Percentiles rank a stretch among this genome's conserved stretches.
Conservation (phyloP, 1,140 invertebrate species). For the Bombus turneri region DNA sequence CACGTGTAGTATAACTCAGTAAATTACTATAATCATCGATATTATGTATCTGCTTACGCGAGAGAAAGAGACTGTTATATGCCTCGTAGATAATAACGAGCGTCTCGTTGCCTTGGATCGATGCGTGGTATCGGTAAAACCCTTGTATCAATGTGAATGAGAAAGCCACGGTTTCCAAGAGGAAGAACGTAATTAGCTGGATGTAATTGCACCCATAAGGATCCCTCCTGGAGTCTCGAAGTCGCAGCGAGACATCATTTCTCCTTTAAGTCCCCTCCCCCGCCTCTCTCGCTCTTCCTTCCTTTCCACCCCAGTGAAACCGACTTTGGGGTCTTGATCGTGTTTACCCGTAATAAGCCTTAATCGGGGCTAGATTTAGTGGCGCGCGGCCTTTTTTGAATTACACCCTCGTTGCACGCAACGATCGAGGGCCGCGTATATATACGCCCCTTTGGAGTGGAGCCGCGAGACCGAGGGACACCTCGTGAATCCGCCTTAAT, state of each 20-base stretch:
- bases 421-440: not conserved
- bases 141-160: conserved; percentile 16
- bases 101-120: conserved; percentile 27
- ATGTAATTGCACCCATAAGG: conserved; percentile 59
- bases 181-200: conserved; percentile 42
- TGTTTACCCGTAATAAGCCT: conserved; percentile 62
- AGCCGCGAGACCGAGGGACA: conserved; percentile 40
- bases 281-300: not conserved
- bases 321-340: conserved; percentile 21
- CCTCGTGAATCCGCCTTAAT: conserved; percentile 59
- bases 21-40: conserved; percentile 61
- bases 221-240: conserved; percentile 8
- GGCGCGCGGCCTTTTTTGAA: conserved; percentile 49
- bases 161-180: not conserved
- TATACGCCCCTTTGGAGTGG: not conserved
- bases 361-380: conserved; percentile 65
- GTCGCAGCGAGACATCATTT: conserved; percentile 24
- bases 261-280: not conserved
- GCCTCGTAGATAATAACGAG: conserved; percentile 58
- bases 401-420: conserved; percentile 60
- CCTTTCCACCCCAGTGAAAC: not conserved
- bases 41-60: conserved; percentile 32
- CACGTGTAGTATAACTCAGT: conserved; percentile 15
- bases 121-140: conserved; percentile 39
- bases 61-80: conserved; percentile 18